Conservation (phyloP, 2,113 vertebrate genomes). For the Athene noctua region DNA sequence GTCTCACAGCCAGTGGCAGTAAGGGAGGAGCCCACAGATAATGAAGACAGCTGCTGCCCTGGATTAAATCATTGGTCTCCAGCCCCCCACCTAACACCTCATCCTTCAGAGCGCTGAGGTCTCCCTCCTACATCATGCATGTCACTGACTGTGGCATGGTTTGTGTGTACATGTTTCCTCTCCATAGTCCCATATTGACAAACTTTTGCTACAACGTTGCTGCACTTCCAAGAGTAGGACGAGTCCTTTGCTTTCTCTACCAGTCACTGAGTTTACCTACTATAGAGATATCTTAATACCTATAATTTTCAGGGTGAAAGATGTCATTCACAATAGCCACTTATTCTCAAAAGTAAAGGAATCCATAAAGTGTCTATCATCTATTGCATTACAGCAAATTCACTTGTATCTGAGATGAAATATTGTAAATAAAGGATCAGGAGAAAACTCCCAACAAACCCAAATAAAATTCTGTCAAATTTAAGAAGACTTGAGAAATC, state of each 20-base stretch:
- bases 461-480: background rate
- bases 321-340: background rate
- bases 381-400: background rate
- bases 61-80: background rate
- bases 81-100: background rate
- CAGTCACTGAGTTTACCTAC: background rate
- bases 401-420: background rate
- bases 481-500: background rate
- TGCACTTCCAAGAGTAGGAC: background rate
- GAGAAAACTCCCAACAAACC: background rate
- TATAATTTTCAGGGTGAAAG: background rate
- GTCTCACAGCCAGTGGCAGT: background rate
- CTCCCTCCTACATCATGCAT: background rate
- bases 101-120: background rate
- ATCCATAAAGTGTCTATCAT: background rate
- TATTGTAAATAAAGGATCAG: background rate
- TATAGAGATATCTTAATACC: background rate
- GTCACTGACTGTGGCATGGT: background rate
- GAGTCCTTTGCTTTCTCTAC: background rate
- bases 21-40: background rate
- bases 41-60: background rate
- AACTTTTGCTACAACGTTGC: background rate
- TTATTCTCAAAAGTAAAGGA: background rate
- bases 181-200: background rate
- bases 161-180: background rate